A percentile compares a stretch with the other conserved stretches of the same genome.
Evolutionary conservation across 1,140 invertebrate genomes (phyloP).

Genomic region (Nasonia vitripennis): DNA sequence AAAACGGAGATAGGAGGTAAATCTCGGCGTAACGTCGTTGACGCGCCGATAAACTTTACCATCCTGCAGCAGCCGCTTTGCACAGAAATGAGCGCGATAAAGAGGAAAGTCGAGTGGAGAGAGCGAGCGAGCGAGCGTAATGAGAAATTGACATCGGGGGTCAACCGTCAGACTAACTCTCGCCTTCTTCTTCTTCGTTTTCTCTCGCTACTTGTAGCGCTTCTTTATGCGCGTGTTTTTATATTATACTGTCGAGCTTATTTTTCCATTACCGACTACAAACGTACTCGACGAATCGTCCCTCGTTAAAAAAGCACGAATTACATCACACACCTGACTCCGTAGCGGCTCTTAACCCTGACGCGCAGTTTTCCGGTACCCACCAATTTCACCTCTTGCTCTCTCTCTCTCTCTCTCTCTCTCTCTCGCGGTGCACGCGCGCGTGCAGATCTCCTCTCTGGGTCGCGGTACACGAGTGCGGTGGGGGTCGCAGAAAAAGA

Average conservation of each 20-base stretch:
- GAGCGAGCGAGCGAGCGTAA: constrained; percentile 8
- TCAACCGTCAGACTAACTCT: constrained; percentile 16
- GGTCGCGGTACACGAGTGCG: background rate
- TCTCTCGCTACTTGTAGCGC: background rate
- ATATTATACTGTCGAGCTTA: too few relatives aligned
- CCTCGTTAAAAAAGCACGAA: too few relatives aligned
- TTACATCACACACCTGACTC: too few relatives aligned
- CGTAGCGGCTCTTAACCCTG: background rate
- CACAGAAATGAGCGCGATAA: constrained; percentile 32
- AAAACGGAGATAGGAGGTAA: constrained; percentile 55
- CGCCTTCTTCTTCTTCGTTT: background rate
- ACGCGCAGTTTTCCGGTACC: background rate
- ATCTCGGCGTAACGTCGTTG: constrained; percentile 54
- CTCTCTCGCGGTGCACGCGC: background rate
- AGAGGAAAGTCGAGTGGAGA: constrained; percentile 24
- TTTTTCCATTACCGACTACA: too few relatives aligned
- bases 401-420: too few relatives aligned
- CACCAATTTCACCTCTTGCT: background rate
- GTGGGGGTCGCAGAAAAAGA: background rate
- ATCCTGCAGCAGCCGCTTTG: constrained; percentile 40
- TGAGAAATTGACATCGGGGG: constrained; percentile 45
- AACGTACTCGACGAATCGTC: too few relatives aligned
- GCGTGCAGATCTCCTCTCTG: background rate
- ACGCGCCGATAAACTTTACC: constrained; percentile 46
- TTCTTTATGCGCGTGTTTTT: too few relatives aligned